These are phyloP conservation scores for Thinocorus orbignyianus DNA, from an alignment of 2,113 vertebrate genomes.

Conservation along the genomic window DNA sequence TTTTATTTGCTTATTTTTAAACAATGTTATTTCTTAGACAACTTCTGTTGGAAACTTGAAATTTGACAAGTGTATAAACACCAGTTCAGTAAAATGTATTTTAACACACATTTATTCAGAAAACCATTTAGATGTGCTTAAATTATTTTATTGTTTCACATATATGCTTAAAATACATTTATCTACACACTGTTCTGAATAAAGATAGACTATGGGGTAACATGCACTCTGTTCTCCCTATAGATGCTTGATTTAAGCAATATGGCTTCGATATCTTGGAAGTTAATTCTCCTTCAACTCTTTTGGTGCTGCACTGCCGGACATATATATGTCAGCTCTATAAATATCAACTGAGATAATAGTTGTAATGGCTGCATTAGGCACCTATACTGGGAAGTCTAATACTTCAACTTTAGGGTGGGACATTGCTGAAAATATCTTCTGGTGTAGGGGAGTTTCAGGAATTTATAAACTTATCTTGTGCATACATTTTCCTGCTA, in stretches of 20 bases:
- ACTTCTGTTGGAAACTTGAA: not conserved
- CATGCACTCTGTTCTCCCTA: not conserved
- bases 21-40: not conserved
- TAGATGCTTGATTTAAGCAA: not conserved
- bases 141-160: not conserved
- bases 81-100: not conserved
- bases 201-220: not conserved
- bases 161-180: not conserved
- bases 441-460: not conserved
- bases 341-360: not conserved
- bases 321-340: not conserved
- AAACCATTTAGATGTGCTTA: not conserved
- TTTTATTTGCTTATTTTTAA: not conserved
- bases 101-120: not conserved
- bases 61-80: not conserved
- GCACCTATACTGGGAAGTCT: not conserved
- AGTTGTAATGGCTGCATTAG: not conserved
- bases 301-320: not conserved
- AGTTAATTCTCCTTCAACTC: not conserved
- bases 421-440: not conserved
- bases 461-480: not conserved
- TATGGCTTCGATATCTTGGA: not conserved
- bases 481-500: not conserved
- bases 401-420: not conserved
- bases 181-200: not conserved